Evolutionary conservation across 2,113 vertebrate genomes (phyloP), one percentile per base, ranked within the genome.

Genomic region (Ammodytes marinus): DNA sequence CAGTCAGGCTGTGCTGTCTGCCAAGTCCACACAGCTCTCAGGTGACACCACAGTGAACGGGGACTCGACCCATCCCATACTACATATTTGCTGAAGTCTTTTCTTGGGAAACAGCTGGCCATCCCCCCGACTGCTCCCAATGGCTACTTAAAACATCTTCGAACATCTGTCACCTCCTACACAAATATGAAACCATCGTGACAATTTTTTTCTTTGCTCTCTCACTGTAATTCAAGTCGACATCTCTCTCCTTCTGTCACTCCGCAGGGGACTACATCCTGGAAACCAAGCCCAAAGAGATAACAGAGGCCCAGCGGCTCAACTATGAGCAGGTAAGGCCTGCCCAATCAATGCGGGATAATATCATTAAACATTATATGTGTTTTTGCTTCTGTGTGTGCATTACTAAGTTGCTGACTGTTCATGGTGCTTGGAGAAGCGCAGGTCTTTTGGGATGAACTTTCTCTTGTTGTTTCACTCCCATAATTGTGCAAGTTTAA

Each of bases 211-310:
- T 58, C 37, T 35, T 57, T 68, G 3, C 39, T 58, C 43, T 43
- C 10, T 68, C 27, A 49, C 6, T n/a, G 8, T 8, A 47, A 19
- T 67, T 14, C 43, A 58, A 69, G 9, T 43, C 69, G 61, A 11
- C 74, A 37, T 59, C 13, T 64, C n/a, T 84, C 0, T 70, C 49
- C 71, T 27, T 84, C 83, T 92, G 39, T 74, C 65, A 15, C 64
- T 87, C 93, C 93, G 82, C 91, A 99, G 98, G 98, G 80, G 98
- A 99, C 93, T 99, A 99, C 92, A 99, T 99, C 90, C 96, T 99
- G 87, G 98, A 99, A 35, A 96, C 98, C 90, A 99, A 99, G 86
- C 98, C 98, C 74, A 99, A 99, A 94, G 98, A 99, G 92, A 99
- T 99, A 90, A 97, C 98, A 53, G 98, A 99, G 95, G 97, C 95